Evolutionary conservation across 2,113 vertebrate genomes (phyloP).

Genomic region (Saguinus midas): DNA sequence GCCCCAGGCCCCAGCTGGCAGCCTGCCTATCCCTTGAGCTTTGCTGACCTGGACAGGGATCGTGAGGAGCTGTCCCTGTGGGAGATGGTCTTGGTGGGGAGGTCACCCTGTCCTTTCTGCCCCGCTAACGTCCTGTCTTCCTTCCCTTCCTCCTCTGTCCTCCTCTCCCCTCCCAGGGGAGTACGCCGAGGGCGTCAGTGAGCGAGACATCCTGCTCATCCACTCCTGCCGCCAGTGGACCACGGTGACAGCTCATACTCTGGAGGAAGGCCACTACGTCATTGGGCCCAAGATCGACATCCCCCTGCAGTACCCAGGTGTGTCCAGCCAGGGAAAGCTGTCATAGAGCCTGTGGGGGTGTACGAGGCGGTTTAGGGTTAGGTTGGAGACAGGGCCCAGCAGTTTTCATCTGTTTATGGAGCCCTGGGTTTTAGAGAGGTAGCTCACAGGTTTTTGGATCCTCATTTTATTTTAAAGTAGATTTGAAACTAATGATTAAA

Average conservation of each 20-base stretch:
- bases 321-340: constrained; percentile 11
- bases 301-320: constrained; percentile 97
- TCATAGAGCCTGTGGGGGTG: neutral
- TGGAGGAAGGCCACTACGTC: constrained; percentile 98
- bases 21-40: neutral
- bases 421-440: neutral
- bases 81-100: neutral
- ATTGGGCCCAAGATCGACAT: constrained; percentile 98
- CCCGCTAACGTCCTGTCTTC: neutral
- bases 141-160: neutral
- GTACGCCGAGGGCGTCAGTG: constrained; percentile 92
- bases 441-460: neutral
- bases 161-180: constrained; percentile 85
- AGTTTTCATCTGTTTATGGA: neutral
- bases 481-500: constrained; percentile 21
- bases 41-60: neutral
- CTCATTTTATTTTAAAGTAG: constrained; percentile 42
- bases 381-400: neutral
- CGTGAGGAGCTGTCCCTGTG: neutral
- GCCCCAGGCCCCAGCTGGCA: constrained; percentile 21
- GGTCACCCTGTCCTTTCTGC: neutral
- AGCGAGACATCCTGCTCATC: constrained; percentile 94
- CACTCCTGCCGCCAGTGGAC: constrained; percentile 99
- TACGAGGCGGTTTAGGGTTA: neutral
- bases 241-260: constrained; percentile 95